Conservation (phyloP, 2,888 invertebrate species). For the Patella pellucida region DNA sequence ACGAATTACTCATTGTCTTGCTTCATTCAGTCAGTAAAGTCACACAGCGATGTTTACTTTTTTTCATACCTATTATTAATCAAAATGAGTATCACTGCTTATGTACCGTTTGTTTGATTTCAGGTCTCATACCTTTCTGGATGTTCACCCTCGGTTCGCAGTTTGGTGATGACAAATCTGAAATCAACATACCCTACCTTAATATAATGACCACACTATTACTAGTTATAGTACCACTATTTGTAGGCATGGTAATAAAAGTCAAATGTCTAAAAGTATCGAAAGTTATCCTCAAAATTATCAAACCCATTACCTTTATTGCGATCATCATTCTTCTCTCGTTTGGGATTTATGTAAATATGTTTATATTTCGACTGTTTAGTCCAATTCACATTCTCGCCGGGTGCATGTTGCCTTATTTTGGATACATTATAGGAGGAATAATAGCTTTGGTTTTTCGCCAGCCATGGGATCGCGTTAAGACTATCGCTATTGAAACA, state of each 20-base stretch:
- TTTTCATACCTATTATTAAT: no score
- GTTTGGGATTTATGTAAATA: slow-evolving; percentile 90
- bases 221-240: slow-evolving; percentile 83
- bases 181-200: slow-evolving; percentile 83
- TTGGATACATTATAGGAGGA: slow-evolving; percentile 63
- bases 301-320: slow-evolving; percentile 86
- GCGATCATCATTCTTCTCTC: slow-evolving; percentile 86
- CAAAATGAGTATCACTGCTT: no score
- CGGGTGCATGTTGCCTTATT: slow-evolving; percentile 63
- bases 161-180: slow-evolving; percentile 76
- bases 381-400: slow-evolving; percentile 71
- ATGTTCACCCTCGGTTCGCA: slow-evolving; percentile 85
- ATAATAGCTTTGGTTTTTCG: slow-evolving; percentile 49
- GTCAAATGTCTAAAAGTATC: slow-evolving; percentile 77
- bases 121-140: slow-evolving; percentile 91
- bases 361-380: slow-evolving; percentile 89
- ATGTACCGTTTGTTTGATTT: slow-evolving; percentile 42
- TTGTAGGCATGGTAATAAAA: slow-evolving; percentile 66
- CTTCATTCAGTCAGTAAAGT: no score
- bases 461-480: slow-evolving; percentile 55
- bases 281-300: slow-evolving; percentile 75
- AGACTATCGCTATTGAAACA: slow-evolving; percentile 87
- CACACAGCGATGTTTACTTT: no score
- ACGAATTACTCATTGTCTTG: no score
- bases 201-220: slow-evolving; percentile 83